Base-by-base conservation (phyloP, 35 echinoderm and acorn worm genomes). In the Heliocidaris erythrogramma region DNA sequence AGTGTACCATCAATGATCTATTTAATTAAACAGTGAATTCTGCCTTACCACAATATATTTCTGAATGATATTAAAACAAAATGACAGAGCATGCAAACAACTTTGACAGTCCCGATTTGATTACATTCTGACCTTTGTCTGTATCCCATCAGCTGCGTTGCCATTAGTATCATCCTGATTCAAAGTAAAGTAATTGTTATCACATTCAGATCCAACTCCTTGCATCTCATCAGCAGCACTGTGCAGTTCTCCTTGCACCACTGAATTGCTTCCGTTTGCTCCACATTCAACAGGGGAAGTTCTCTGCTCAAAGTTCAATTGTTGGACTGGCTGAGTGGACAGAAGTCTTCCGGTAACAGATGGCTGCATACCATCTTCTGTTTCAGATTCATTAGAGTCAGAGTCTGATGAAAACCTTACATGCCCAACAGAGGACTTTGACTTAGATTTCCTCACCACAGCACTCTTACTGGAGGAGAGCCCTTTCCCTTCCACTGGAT, bases 381-480 rank as follows among this genome's bases (percentile, higher is more conserved):
- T 31, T 42, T 92, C 91, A 1, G 31, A 32, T 35, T 88, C 86
- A 88, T 29, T 31, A 48, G 30, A 32, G 16, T 89, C 87, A 5
- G 91, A 92, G 49, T 92, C 49, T 92, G 91, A 92, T 30, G 91
- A 92, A 59, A 92, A 92, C 21, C 91, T 49, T 0, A 92, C 29
- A 48, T 92, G 91, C 91, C 49, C 49, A 21, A 3, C 30, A 30
- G 49, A 92, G 29, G 91, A 92, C 91, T 92, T 92, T 24, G 21
- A n/a, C 29, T 24, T 48, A 1, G 91, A 92, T 92, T 49, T 92
- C 30, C 27, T 92, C 91, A 92, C 48, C 49, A 18, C 7, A 24
- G 65, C 65, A 78, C 27, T 78, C 27, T 18, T 78, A n/a, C 14
- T 78, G 65, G 21, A 27, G 5, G 65, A 21, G 27, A 78, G 65